A percentile compares a stretch with the other conserved stretches of the same genome.
phyloP scores from a whole-genome alignment of 2,888 invertebrate genomes.

The Eremobia ochroleuca region DNA sequence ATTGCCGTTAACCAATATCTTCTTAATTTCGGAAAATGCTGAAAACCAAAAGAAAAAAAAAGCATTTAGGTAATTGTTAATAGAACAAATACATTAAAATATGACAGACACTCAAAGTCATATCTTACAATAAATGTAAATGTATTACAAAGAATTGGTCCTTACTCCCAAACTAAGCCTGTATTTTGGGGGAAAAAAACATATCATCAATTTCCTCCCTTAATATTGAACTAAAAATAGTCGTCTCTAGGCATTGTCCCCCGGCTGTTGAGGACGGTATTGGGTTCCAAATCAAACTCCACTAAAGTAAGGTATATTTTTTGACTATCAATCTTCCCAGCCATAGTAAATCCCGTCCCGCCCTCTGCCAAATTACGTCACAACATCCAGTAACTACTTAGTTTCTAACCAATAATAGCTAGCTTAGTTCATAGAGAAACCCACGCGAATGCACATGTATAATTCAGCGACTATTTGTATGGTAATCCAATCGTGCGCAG shows the following conservation, averaged over 20 bases:
- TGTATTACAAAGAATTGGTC: no score
- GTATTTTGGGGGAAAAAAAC: not conserved
- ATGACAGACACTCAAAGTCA: not conserved
- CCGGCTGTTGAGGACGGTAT: not conserved
- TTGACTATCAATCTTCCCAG: not conserved
- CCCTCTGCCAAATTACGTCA: not conserved
- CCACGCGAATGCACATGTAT: slow-evolving; percentile 19
- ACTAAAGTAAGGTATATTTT: not conserved
- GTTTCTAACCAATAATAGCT: not conserved
- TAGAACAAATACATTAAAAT: not conserved
- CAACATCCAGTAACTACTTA: not conserved
- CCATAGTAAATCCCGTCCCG: no score
- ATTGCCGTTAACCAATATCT: not conserved
- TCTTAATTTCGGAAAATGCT: not conserved
- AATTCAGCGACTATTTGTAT: slow-evolving; percentile 30
- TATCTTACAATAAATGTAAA: no score
- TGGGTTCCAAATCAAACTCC: not conserved
- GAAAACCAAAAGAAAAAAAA: not conserved
- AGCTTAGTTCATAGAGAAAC: slow-evolving; percentile 5
- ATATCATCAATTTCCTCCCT: not conserved
- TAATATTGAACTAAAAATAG: not conserved
- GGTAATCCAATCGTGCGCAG: slow-evolving; percentile 39
- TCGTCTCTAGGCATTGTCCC: not conserved
- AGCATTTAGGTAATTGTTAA: not conserved
- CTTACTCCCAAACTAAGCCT: no score